Base-by-base conservation (phyloP, 2,113 vertebrate species). In the Rhea americana region DNA sequence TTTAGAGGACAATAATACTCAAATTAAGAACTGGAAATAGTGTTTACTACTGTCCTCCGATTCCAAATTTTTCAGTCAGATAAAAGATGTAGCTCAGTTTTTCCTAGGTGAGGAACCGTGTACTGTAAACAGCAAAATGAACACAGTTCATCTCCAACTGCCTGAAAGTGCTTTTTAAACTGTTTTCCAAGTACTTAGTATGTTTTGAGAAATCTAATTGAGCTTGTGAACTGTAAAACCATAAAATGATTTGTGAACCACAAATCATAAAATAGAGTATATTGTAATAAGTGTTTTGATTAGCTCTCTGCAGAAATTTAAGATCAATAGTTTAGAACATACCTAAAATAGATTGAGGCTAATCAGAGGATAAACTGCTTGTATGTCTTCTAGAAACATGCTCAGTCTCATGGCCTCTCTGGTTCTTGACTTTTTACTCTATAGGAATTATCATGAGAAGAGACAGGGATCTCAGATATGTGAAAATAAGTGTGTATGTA, bases 361-460 rank as follows among this genome's bases (percentile, higher is more conserved):
- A 30, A 39, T 15, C 16, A 19, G 17, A 30, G 19, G 7, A 13
- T 32, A 22, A 81, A 8, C 16, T 53, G 22, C 37, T 48, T 45
- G 11, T 8, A 4, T 63, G 24, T 32, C 24, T 39, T 65, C 4
- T 66, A 56, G 72, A 67, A 55, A n/a, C 15, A 45, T 30, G 43
- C n/a, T 45, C 43, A n/a, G 39, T 45, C 30, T 35, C 7, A 4
- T 0, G 1, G 6, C 1, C 4, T 82, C 26, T 61, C 70, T 89
- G 37, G 20, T 62, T 9, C 22, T 51, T 66, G 30, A 55, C 22
- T 11, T 79, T 24, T 45, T 62, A 19, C 15, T 26, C 14, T 24
- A 4, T 26, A 22, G 45, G n/a, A 70, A 30, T 50, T 75, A n/a
- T 14, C 14, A 11, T 10, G 11, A 74, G 41, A 74, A 62, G n/a